Conservation (phyloP, 1,140 invertebrate species). For the Aphelenchoides avenae region DNA sequence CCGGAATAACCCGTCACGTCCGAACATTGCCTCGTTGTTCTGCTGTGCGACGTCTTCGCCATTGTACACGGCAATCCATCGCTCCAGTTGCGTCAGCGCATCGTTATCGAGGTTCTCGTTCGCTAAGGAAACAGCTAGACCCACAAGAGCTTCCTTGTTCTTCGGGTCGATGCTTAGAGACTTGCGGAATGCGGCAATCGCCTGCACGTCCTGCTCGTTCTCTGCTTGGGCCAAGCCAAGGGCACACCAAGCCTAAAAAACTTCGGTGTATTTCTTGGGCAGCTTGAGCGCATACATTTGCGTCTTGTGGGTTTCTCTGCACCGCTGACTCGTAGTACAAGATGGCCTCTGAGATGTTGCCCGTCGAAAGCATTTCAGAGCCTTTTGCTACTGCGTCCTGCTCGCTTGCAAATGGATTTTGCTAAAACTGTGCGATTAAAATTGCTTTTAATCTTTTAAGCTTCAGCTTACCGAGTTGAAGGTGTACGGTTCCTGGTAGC, state of each 20-base stretch:
- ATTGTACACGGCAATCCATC: conserved; percentile 46
- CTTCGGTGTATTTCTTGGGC: not conserved
- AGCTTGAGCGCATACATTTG: conserved; percentile 67
- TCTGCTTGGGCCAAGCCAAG: conserved; percentile 80
- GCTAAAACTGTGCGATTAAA: conserved; percentile 3
- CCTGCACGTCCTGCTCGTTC: conserved; percentile 77
- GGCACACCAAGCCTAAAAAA: conserved; percentile 64
- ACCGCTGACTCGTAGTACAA: conserved; percentile 92
- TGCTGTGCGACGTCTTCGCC: conserved; percentile 6
- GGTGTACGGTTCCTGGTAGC: conserved; percentile 65
- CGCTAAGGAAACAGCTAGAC: conserved; percentile 85
- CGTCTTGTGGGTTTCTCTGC: conserved; percentile 74
- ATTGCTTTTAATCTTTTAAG: conserved; percentile 1
- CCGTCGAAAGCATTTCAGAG: conserved; percentile 73
- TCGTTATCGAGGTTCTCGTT: conserved; percentile 71
- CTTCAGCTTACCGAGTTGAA: conserved; percentile 60
- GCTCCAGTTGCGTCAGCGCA: conserved; percentile 45
- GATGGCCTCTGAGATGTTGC: conserved; percentile 89
- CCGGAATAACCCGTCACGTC: conserved; percentile 1
- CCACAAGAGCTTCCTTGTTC: conserved; percentile 79
- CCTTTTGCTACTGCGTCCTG: conserved; percentile 80
- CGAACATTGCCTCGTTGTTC: conserved; percentile 10
- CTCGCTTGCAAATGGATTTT: conserved; percentile 38
- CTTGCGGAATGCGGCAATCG: conserved; percentile 80
- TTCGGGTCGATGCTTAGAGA: conserved; percentile 76